Base-by-base conservation (phyloP, 53 echinoderm and acorn worm species). In the Glandiceps talaboti region DNA sequence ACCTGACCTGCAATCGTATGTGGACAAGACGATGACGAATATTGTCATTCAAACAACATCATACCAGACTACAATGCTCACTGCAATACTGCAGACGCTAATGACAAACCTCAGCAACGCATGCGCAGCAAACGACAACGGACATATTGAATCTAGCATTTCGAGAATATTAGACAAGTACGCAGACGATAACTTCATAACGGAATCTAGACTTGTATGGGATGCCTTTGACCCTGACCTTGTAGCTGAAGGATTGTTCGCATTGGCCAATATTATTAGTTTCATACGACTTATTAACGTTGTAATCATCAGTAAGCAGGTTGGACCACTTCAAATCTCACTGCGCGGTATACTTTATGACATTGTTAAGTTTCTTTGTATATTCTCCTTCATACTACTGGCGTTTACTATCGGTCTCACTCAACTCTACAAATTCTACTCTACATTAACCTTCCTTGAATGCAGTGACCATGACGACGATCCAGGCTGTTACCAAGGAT, bases 301-400 rank as follows among this genome's bases (percentile, higher is more conserved):
- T 20, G 64, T 45, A 12, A 45, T 45, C 6, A 20, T 92, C 64
- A 93, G 93, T 14, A 92, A 93, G 84, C 87, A 92, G 14, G 91
- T 97, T 0, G 97, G 97, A 0, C 97, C 97, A 14, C 82, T 97
- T 1, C 97, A 97, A 80, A 97, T 97, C 74, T 97, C 97, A 0
- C 82, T 97, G 12, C 91, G 97, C 1, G 97, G 97, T 0, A 97
- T 97, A 93, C 75, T 97, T 12, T 85, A 90, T 30, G 97, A 97
- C 33, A 97, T 97, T 31, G 79, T 82, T 10, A 97, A 97, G 86
- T 97, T 97, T 80, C 88, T 97, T 30, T 84, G 89, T 31, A 92
- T 97, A 29, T 97, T 97, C 81, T 88, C 88, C 30, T 90, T 97
- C 73, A 91, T 97, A 30, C 93, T 92, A 93, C 89, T 93, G n/a